phyloP scores from a whole-genome alignment of 2,888 invertebrate species.

The Tenodera sinensis region DNA sequence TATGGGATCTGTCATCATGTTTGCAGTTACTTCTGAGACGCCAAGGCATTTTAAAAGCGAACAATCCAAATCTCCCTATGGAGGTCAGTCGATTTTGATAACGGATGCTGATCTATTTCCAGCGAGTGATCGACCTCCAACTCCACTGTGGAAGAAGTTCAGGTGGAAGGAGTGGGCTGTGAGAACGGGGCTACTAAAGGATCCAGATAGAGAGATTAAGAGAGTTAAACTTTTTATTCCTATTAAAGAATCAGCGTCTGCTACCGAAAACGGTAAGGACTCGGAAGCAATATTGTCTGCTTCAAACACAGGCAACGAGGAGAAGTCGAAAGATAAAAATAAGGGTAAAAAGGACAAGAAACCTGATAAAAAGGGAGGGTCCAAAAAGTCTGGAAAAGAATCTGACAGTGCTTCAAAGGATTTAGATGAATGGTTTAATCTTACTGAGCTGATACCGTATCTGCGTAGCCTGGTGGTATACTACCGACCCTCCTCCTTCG shows the following conservation, averaged over 20 bases:
- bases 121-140: not conserved
- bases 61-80: not conserved
- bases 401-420: not conserved
- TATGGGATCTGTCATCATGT: constrained; percentile 2
- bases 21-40: not conserved
- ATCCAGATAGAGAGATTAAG: not conserved
- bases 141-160: constrained; percentile 27
- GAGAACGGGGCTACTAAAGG: constrained; percentile 11
- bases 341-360: not conserved
- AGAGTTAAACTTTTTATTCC: not conserved
- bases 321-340: not conserved
- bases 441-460: not conserved
- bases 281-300: not conserved
- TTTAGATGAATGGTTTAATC: not conserved
- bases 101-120: not conserved
- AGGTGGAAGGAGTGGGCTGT: constrained; percentile 29
- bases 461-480: not conserved
- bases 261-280: not conserved
- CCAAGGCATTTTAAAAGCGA: not conserved
- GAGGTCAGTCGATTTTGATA: constrained; percentile 14
- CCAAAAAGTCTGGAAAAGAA: not conserved
- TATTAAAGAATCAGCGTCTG: not conserved
- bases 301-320: not conserved
- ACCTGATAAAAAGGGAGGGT: not conserved
- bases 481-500: not conserved